A percentile compares a stretch with the other conserved stretches of the same genome.
phyloP scores from a whole-genome alignment of 2,113 vertebrate genomes.

The Mirounga angustirostris region DNA sequence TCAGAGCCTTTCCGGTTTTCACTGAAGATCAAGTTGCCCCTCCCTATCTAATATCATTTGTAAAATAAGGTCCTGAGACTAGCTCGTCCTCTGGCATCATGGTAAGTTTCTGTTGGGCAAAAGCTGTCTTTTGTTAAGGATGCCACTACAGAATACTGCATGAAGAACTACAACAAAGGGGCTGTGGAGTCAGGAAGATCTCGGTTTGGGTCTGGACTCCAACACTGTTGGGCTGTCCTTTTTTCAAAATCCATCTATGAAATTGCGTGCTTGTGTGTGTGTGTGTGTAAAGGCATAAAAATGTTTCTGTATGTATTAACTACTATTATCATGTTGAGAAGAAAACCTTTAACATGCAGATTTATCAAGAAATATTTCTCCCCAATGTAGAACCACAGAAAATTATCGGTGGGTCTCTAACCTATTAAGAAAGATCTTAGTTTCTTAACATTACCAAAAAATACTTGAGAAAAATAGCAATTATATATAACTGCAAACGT shows the following conservation, averaged over 20 bases:
- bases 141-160: fast-evolving
- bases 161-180: neutral
- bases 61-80: neutral
- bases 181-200: neutral
- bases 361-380: neutral
- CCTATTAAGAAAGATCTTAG: neutral
- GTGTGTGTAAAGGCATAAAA: neutral
- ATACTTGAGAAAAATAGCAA: neutral
- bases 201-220: neutral
- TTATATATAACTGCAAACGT: neutral
- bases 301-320: neutral
- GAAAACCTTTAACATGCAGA: neutral
- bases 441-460: neutral
- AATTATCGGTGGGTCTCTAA: neutral
- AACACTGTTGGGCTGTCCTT: neutral
- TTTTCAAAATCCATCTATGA: neutral
- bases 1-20: neutral
- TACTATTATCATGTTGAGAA: neutral
- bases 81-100: neutral
- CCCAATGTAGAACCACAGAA: neutral
- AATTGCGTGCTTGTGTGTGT: neutral
- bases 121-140: neutral
- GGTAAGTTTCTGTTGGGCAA: neutral
- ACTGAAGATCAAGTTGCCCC: neutral
- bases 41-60: neutral